Evolutionary conservation across 1,140 invertebrate genomes (phyloP).

Genomic region (Tribolium madens): DNA sequence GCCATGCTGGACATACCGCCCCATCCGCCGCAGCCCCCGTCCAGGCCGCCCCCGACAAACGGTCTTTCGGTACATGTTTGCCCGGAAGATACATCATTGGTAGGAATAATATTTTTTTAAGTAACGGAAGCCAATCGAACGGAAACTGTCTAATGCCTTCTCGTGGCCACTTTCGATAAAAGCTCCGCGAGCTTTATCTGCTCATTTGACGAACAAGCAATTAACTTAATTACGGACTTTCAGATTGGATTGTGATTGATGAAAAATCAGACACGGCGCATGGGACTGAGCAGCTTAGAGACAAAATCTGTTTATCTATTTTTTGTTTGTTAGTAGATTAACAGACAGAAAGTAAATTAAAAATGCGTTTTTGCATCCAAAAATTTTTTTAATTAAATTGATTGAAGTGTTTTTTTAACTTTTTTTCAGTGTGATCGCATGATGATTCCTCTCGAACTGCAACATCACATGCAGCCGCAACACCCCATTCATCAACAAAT

Average conservation of each 20-base stretch:
- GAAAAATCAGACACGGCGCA: constrained; percentile 4
- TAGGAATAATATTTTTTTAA: constrained; percentile 44
- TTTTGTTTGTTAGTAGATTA: no score
- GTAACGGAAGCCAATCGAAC: neutral
- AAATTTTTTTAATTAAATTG: no score
- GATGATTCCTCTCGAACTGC: constrained; percentile 43
- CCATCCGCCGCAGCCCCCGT: constrained; percentile 58
- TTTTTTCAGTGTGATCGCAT: constrained; percentile 29
- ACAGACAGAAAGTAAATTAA: no score
- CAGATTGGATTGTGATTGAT: constrained; percentile 6
- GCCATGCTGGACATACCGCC: constrained; percentile 61
- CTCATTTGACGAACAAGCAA: constrained; percentile 1
- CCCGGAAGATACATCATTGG: constrained; percentile 54
- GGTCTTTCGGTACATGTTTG: constrained; percentile 51
- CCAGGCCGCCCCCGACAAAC: constrained; percentile 64
- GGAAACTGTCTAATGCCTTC: neutral
- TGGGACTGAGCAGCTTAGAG: no score
- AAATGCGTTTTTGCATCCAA: no score
- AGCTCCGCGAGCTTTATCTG: neutral
- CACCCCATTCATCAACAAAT: constrained; percentile 21
- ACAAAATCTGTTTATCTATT: no score
- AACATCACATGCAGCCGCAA: constrained; percentile 40
- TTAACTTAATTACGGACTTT: constrained; percentile 3
- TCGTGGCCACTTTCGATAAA: neutral
- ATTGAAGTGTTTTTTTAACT: no score